Conservation (phyloP, 2,113 vertebrate genomes). For the Nematolebias whitei region DNA sequence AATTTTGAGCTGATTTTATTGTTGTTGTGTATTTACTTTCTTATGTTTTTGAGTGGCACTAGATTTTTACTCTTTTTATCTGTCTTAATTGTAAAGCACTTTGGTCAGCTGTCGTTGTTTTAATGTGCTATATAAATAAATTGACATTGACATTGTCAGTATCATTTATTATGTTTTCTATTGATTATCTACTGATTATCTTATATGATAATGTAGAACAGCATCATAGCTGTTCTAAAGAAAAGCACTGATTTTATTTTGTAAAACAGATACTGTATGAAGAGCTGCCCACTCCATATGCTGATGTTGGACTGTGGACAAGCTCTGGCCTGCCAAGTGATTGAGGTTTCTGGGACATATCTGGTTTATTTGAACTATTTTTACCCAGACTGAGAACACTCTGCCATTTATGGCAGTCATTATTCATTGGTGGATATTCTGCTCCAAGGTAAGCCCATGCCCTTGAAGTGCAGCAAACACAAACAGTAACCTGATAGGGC, state of each 20-base stretch:
- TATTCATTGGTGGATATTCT: conserved; percentile 53
- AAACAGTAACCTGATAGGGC: conserved; percentile 12
- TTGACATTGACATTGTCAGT: too few relatives aligned
- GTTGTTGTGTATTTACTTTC: too few relatives aligned
- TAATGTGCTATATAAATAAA: too few relatives aligned
- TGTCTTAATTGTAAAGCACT: too few relatives aligned
- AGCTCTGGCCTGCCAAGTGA: conserved; percentile 49
- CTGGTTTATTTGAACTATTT: conserved; percentile 68
- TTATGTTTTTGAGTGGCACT: too few relatives aligned
- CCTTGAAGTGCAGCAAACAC: conserved; percentile 44
- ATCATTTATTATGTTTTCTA: neutral
- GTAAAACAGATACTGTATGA: conserved; percentile 4
- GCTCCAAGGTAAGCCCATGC: conserved; percentile 44
- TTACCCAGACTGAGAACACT: conserved; percentile 57
- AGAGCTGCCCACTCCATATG: conserved; percentile 28
- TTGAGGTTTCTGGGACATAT: conserved; percentile 74
- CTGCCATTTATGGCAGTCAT: conserved; percentile 61
- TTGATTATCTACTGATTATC: neutral
- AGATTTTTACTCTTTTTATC: too few relatives aligned
- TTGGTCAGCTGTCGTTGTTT: too few relatives aligned
- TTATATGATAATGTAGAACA: neutral
- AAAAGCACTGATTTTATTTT: neutral
- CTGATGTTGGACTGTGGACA: conserved; percentile 48
- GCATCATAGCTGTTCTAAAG: neutral
- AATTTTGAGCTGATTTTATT: too few relatives aligned